These are phyloP conservation scores for Castor canadensis DNA, from an alignment of 2,113 vertebrate species.

Conservation along the genomic window DNA sequence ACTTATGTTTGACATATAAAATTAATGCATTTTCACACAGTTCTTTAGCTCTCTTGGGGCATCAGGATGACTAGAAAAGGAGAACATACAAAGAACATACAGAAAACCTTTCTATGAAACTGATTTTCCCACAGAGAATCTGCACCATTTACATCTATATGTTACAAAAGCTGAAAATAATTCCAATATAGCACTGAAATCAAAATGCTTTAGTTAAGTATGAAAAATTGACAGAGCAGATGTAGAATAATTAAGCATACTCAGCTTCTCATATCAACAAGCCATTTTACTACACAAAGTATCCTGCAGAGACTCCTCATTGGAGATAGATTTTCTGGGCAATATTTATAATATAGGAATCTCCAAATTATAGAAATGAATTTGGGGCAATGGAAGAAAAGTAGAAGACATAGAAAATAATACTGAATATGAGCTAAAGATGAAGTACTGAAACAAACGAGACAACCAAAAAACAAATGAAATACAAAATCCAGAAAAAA, in stretches of 20 bases:
- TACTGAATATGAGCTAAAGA: background rate
- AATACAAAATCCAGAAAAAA: background rate
- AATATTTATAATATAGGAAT: background rate
- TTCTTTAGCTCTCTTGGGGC: background rate
- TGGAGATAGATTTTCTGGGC: background rate
- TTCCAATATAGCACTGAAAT: background rate
- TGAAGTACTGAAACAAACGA: slow-evolving; percentile 8
- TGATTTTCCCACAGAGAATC: background rate
- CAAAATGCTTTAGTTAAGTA: background rate
- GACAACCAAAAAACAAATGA: background rate
- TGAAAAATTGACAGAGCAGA: background rate
- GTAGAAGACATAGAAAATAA: slow-evolving; percentile 7
- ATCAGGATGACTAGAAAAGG: background rate
- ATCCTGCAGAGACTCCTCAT: background rate
- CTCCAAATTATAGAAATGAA: background rate
- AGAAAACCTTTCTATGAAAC: background rate
- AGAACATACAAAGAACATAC: background rate
- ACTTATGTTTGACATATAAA: background rate
- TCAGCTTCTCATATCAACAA: background rate
- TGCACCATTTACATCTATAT: background rate
- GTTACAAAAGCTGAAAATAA: background rate
- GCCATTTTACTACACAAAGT: background rate
- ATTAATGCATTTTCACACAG: background rate
- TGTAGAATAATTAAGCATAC: background rate
- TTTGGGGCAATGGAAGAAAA: background rate